Base-by-base conservation (phyloP, 2,113 vertebrate genomes). In the Caracal caracal region DNA sequence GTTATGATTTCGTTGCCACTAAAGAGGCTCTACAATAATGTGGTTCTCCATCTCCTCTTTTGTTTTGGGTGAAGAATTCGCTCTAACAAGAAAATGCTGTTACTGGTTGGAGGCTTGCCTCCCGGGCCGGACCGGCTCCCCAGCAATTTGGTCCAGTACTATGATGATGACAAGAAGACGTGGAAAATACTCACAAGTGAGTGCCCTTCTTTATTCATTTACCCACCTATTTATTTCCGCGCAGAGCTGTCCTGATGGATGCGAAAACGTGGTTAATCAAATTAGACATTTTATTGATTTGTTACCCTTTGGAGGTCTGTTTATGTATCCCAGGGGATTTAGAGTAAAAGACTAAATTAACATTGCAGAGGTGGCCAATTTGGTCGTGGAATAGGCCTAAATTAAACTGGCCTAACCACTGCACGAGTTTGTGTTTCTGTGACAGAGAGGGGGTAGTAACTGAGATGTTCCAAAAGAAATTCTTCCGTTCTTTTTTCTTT, bases 171-270 rank as follows among this genome's bases (percentile, higher is more conserved):
- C 98, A 99, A 99, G 99, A 99, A 99, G 99, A 99, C 99, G 1
- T 99, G 99, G 99, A 99, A 99, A 99, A 99, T 99, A 98, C 99
- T 99, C 98, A 99, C 99, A 98, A 99, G 99, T 99, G 99, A 99
- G 99, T 99, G 93, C 79, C 97, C 17, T 66, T 84, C 82, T 78
- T 98, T 98, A 78, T 96, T 98, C 97, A 97, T 98, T 97, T 94
- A 51, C 53, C 95, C 94, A 94, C 94, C 68, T 88, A 82, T 96
- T 95, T 96, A 37, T 96, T 94, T 95, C 86, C 65, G 37, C 30
- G 84, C 97, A 96, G 94, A 98, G 95, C 97, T 98, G 96, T 98
- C 98, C 98, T 97, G 97, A 98, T 98, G 98, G 98, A 98, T 98
- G 98, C 43, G 94, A 98, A 99, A 98, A 98, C 93, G 95, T 79